Evolutionary conservation across 1,140 invertebrate genomes (phyloP).

Genomic region (Leguminivora glycinivorella): DNA sequence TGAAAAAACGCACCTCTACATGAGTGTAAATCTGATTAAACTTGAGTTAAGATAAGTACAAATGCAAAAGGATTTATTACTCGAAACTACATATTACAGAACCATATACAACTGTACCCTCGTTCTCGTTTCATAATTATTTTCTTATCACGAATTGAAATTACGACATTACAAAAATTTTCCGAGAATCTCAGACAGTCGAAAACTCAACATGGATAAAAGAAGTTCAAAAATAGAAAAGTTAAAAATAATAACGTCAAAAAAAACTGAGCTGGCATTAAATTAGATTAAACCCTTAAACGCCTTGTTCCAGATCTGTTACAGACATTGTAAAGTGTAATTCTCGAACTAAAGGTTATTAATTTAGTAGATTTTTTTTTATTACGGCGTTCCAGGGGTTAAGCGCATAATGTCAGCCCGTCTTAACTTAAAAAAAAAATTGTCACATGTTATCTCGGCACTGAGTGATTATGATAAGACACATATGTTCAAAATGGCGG

Average conservation of each 20-base stretch:
- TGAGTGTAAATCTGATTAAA: constrained; percentile 51
- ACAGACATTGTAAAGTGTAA: no score
- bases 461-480: constrained; percentile 5
- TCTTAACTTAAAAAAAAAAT: not conserved
- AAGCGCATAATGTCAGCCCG: no score
- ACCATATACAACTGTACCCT: constrained; percentile 36
- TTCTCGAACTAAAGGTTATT: no score
- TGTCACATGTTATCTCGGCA: not conserved
- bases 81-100: constrained; percentile 37
- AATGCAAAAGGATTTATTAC: constrained; percentile 35
- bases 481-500: constrained; percentile 50
- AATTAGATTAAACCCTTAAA: no score
- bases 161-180: not conserved
- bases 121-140: constrained; percentile 20
- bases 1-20: constrained; percentile 54
- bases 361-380: no score
- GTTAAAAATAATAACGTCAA: no score
- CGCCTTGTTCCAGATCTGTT: no score
- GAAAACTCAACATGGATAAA: no score
- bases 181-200: no score
- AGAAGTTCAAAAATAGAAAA: no score
- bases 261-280: no score
- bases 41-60: constrained; percentile 51
- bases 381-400: no score
- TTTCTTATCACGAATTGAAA: constrained; percentile 2